phyloP scores from a whole-genome alignment of 2,113 vertebrate genomes.

The Callopanchax toddi region DNA sequence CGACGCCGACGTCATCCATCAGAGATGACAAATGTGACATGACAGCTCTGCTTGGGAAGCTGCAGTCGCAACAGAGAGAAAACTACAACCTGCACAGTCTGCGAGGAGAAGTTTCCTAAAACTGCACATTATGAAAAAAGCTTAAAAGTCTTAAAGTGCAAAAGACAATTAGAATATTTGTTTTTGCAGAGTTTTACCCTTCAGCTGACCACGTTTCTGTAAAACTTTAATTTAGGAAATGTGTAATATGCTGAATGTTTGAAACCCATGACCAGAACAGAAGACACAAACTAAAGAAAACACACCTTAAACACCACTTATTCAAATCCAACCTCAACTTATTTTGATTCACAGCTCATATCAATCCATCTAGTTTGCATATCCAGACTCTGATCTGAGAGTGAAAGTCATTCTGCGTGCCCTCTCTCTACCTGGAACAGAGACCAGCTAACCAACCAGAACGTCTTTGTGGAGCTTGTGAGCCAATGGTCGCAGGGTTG shows the following conservation, averaged over 20 bases:
- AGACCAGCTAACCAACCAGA: constrained; percentile 59
- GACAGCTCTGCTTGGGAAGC: constrained; percentile 64
- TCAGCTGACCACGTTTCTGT: too few relatives aligned
- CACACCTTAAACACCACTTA: constrained; percentile 6
- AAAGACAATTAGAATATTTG: background rate
- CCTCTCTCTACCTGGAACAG: constrained; percentile 39
- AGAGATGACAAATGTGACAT: constrained; percentile 66
- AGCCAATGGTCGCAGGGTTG: constrained; percentile 44
- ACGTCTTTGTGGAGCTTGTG: constrained; percentile 32
- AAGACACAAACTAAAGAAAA: too few relatives aligned
- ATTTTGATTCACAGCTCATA: constrained; percentile 24
- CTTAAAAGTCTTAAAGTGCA: too few relatives aligned
- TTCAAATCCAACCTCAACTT: constrained; percentile 10
- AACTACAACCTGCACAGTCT: constrained; percentile 21
- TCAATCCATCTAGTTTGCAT: constrained; percentile 37
- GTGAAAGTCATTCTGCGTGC: constrained; percentile 38
- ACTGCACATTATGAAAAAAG: too few relatives aligned
- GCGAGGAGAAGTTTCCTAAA: constrained; percentile 24
- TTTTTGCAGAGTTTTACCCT: too few relatives aligned
- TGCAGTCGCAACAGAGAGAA: constrained; percentile 31
- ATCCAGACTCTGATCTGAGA: constrained; percentile 32
- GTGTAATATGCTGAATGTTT: constrained; percentile 6
- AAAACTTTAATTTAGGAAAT: background rate
- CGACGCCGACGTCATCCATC: constrained; percentile 62
- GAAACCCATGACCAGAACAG: too few relatives aligned